Conservation (phyloP, 2,888 invertebrate genomes). For the Melanostoma mellinum region DNA sequence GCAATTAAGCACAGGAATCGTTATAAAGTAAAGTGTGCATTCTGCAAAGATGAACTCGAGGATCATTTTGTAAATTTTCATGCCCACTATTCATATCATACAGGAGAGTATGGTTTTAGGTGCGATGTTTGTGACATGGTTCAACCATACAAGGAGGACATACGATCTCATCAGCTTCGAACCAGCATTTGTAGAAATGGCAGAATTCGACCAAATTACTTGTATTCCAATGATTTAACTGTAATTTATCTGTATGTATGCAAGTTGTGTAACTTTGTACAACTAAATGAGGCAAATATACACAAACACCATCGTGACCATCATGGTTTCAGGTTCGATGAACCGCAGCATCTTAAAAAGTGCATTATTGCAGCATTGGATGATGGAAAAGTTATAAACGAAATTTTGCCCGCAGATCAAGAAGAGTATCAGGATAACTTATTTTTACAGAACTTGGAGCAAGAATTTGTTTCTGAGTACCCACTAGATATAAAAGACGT, state of each 20-base stretch:
- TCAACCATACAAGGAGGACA: constrained; percentile 74
- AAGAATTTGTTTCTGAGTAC: constrained; percentile 50
- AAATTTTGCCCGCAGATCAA: constrained; percentile 23
- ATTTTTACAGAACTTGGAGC: constrained; percentile 1
- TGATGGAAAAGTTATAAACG: constrained; percentile 51
- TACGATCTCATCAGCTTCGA: constrained; percentile 73
- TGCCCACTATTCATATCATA: constrained; percentile 75
- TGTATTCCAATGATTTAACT: constrained; percentile 72
- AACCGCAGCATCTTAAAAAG: constrained; percentile 63
- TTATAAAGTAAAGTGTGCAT: constrained; percentile 73
- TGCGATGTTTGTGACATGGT: constrained; percentile 73
- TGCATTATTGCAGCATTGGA: constrained; percentile 74
- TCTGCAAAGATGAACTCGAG: constrained; percentile 73
- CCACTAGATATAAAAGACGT: constrained; percentile 60
- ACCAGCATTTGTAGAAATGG: constrained; percentile 73
- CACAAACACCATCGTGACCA: constrained; percentile 76
- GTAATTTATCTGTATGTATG: constrained; percentile 75
- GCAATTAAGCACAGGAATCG: constrained; percentile 59
- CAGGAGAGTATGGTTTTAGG: constrained; percentile 76
- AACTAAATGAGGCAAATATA: constrained; percentile 76
- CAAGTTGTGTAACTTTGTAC: constrained; percentile 75
- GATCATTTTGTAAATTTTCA: constrained; percentile 74
- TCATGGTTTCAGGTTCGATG: constrained; percentile 65
- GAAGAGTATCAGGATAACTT: constrained; percentile 10
- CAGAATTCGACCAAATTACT: constrained; percentile 72